Evolutionary conservation across 2,113 vertebrate species (phyloP).

Genomic region (Pundamilia nyererei): DNA sequence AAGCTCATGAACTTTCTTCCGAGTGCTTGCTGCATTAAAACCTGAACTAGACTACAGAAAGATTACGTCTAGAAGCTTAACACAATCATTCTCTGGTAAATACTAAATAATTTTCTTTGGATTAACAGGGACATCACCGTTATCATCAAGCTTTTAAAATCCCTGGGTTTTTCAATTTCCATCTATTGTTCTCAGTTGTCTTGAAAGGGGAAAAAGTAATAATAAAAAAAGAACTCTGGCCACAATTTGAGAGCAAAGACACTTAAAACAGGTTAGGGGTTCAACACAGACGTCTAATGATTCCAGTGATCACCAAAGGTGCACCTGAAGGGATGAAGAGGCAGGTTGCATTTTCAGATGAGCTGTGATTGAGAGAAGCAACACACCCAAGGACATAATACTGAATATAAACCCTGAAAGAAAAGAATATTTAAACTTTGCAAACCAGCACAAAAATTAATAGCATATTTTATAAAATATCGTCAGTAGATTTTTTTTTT

Average conservation of each 20-base stretch:
- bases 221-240: not conserved
- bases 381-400: not conserved
- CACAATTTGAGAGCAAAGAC: not conserved
- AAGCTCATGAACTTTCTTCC: slow-evolving; percentile 29
- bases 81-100: slow-evolving; percentile 17
- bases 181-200: not conserved
- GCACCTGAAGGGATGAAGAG: not conserved
- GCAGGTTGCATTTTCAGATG: not conserved
- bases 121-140: not conserved
- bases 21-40: slow-evolving; percentile 35
- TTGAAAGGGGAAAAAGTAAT: not conserved
- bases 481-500: not conserved
- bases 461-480: not conserved
- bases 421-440: not conserved
- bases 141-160: not conserved
- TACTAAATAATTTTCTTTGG: not conserved
- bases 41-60: slow-evolving; percentile 8
- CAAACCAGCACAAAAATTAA: not conserved
- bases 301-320: not conserved
- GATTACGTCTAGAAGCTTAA: slow-evolving; percentile 32
- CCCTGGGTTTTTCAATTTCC: not conserved
- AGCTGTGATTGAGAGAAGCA: not conserved
- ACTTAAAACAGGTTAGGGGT: not conserved
- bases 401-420: not conserved
- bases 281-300: not conserved